Base-by-base conservation (phyloP, 2,113 vertebrate species). In the Bettongia penicillata region DNA sequence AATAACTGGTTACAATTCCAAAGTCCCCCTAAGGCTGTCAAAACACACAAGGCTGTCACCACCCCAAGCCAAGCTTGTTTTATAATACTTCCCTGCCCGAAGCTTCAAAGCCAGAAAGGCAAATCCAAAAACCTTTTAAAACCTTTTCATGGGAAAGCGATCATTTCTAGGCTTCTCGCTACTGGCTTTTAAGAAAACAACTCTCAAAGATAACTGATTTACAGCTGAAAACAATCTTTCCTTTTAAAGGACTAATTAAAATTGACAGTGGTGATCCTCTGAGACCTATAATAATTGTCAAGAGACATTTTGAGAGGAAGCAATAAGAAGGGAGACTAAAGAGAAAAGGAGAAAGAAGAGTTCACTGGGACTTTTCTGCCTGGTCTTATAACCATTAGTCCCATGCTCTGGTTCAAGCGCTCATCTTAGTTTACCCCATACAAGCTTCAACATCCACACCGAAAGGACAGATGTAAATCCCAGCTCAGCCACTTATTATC, bases 221-320 rank as follows among this genome's bases (percentile, higher is more conserved):
- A 51, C 37, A 48, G 31, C 8, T 61, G 77, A 68, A 92, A 90
- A 93, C 14, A 9, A 91, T 61, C 28, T 50, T 90, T 95, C 47
- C 12, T 94, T 95, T 84, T 94, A 90, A 94, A 96, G 84, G 94
- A 89, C 31, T 96, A 91, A 92, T 10, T 47, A 26, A 22, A 4
- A 0, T 90, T 89, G 91, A 19, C 68, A 14, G 84, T 14, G 3
- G 37, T 25, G 52, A 22, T 90, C 48, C 47, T 51, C 1, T 43
- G 57, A 49, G 48, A 22, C 14, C 91, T 55, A 53, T 92, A 55
- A 3, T 1, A 0, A 43, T 28, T 49, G 3, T 37, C 51, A 90
- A 91, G 51, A 49, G 9, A 43, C 90, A 84, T 84, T 84, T 84
- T 84, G 68, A 84, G 6, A 84, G 37, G 23, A 19, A 3, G 10